These are phyloP conservation scores for Ianthella basta DNA, from an alignment of 37 sponge, comb jelly and placozoan genomes.

Conservation along the genomic window DNA sequence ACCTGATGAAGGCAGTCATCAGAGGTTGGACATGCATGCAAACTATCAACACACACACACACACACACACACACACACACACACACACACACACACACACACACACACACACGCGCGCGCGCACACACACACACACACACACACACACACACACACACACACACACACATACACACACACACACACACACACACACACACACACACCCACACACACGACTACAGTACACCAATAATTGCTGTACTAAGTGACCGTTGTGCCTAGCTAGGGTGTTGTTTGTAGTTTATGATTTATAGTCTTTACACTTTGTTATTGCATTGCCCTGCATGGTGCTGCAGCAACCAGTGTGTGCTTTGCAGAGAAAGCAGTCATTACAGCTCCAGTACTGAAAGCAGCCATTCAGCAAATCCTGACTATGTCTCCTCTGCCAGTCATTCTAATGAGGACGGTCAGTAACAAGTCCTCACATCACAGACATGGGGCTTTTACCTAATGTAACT, in stretches of 20 bases:
- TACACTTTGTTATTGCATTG: too few relatives aligned
- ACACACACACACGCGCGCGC: background rate
- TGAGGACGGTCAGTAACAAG: constrained; percentile 89
- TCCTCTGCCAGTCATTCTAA: constrained; percentile 93
- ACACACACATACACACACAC: background rate
- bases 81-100: constrained; percentile 14
- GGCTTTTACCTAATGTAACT: background rate
- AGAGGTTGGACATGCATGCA: constrained; percentile 56
- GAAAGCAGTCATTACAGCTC: constrained; percentile 84
- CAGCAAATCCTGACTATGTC: constrained; percentile 91
- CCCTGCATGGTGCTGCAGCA: constrained; percentile 47
- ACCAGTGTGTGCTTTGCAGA: constrained; percentile 90
- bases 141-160: background rate
- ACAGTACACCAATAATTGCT: too few relatives aligned
- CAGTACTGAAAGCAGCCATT: constrained; percentile 90
- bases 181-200: background rate
- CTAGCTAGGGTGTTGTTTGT: background rate
- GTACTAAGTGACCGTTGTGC: background rate
- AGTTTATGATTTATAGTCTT: background rate
- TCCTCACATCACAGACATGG: background rate
- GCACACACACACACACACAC: background rate
- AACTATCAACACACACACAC: background rate
- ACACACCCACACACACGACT: background rate
- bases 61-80: background rate
- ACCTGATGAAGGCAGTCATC: constrained; percentile 89